These are phyloP conservation scores for Gopherus flavomarginatus DNA, from an alignment of 2,113 vertebrate genomes.

Conservation along the genomic window DNA sequence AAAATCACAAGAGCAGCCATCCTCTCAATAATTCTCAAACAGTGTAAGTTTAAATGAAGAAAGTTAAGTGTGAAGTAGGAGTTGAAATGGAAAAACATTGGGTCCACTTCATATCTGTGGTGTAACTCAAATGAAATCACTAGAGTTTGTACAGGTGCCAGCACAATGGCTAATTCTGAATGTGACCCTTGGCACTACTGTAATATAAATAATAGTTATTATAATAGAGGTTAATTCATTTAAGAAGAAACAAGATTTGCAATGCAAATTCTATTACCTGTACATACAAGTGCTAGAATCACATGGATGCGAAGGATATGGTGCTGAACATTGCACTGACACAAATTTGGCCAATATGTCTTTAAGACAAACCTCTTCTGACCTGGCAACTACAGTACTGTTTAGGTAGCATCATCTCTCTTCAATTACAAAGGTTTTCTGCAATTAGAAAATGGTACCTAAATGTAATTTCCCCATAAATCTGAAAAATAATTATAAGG, in stretches of 20 bases:
- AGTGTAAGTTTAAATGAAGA: conserved; percentile 47
- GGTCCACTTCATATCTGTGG: background rate
- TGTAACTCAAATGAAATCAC: background rate
- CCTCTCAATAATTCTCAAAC: background rate
- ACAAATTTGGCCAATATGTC: background rate
- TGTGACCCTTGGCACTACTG: background rate
- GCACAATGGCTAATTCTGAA: background rate
- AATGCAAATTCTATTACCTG: background rate
- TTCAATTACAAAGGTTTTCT: background rate
- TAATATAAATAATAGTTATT: background rate
- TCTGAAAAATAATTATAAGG: background rate
- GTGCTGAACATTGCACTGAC: fast-evolving
- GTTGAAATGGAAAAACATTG: conserved; percentile 21
- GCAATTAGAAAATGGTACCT: background rate
- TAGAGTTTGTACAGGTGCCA: background rate
- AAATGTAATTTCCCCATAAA: background rate
- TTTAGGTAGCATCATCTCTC: background rate
- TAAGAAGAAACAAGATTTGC: background rate
- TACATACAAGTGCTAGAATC: background rate
- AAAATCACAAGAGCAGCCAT: background rate
- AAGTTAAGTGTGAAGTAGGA: background rate
- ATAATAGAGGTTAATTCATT: background rate
- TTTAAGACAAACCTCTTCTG: background rate
- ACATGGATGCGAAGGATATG: fast-evolving
- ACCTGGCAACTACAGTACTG: background rate